These are phyloP conservation scores for Leptinotarsa defecta DNA, from an alignment of 1,140 invertebrate genomes.

Conservation along the genomic window DNA sequence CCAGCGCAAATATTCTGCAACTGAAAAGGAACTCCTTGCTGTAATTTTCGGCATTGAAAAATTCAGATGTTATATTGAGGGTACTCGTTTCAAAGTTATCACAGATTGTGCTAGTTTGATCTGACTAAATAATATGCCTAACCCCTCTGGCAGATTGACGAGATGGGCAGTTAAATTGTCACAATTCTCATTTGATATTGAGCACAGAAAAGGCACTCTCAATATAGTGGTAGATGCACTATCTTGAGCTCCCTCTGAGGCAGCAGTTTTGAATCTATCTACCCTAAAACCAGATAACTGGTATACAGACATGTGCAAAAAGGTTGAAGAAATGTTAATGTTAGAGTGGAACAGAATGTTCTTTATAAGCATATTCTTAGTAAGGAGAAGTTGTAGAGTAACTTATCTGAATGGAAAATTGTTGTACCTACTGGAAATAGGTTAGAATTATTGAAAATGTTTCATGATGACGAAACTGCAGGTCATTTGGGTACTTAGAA, in stretches of 20 bases:
- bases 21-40: slow-evolving; percentile 59
- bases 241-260: neutral
- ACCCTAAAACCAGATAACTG: neutral
- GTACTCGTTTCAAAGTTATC: slow-evolving; percentile 54
- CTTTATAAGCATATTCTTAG: slow-evolving; percentile 16
- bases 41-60: slow-evolving; percentile 33
- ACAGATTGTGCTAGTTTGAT: slow-evolving; percentile 59
- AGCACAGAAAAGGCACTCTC: slow-evolving; percentile 5
- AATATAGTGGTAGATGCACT: slow-evolving; percentile 19
- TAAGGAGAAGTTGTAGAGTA: neutral
- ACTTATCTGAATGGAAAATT: slow-evolving; percentile 27
- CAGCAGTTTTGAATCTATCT: neutral
- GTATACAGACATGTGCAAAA: slow-evolving; percentile 12
- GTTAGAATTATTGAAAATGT: neutral
- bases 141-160: slow-evolving; percentile 54
- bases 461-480: slow-evolving; percentile 14
- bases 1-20: slow-evolving; percentile 56
- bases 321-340: neutral
- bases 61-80: slow-evolving; percentile 55
- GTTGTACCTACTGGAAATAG: slow-evolving; percentile 25
- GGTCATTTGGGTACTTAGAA: slow-evolving; percentile 23
- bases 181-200: neutral
- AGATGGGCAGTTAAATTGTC: slow-evolving; percentile 51
- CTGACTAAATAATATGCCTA: slow-evolving; percentile 57
- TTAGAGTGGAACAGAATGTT: slow-evolving; percentile 6